Evolutionary conservation across 2,888 invertebrate genomes (phyloP).

Genomic region (Pollenia labialis): DNA sequence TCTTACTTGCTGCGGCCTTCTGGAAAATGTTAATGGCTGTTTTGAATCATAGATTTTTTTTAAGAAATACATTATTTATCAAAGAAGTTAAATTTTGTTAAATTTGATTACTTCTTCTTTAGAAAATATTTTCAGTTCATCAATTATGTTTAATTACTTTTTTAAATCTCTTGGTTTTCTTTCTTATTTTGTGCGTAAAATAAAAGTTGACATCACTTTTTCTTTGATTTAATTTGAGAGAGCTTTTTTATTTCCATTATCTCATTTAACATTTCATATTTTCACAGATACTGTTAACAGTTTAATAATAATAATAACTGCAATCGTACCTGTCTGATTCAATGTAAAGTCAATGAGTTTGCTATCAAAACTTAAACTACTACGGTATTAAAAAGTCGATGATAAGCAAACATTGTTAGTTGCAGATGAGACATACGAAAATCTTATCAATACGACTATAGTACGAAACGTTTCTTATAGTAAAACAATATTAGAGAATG

Average conservation of each 20-base stretch:
- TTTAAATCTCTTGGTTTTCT: too few species aligned
- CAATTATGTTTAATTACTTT: too few species aligned
- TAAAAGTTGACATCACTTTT: conserved; percentile 26
- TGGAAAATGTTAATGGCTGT: too few species aligned
- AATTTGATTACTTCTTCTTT: too few species aligned
- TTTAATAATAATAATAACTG: neutral
- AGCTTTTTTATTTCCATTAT: conserved; percentile 22
- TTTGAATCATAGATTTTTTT: too few species aligned
- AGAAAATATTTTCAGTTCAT: too few species aligned
- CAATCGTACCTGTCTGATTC: conserved; percentile 6
- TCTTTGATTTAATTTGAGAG: conserved; percentile 6
- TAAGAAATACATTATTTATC: too few species aligned
- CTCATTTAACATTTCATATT: conserved; percentile 23
- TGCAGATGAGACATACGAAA: neutral
- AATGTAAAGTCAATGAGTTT: neutral
- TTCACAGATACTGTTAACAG: conserved; percentile 1
- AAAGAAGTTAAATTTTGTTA: too few species aligned
- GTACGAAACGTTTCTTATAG: neutral
- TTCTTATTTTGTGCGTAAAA: too few species aligned
- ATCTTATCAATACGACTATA: too few species aligned
- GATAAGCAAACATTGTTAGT: neutral
- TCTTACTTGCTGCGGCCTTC: too few species aligned
- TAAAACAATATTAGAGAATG: neutral
- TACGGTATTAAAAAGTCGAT: neutral
- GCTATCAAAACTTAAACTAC: neutral